phyloP scores from a whole-genome alignment of 64 coral and sea anemone species.

The Exaiptasia diaphana region DNA sequence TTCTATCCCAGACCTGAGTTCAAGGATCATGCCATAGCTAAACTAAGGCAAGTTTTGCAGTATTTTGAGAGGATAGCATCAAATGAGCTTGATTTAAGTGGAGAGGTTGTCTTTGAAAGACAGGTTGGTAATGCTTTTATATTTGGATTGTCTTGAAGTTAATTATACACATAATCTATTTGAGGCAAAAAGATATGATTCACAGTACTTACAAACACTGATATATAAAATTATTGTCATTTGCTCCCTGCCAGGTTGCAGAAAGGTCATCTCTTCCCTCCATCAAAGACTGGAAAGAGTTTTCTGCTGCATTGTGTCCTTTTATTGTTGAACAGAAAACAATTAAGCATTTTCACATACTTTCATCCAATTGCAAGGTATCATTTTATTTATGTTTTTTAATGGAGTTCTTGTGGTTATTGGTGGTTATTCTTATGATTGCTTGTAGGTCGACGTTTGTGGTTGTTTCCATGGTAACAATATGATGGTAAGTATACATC shows the following conservation, averaged over 20 bases:
- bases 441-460: constrained; percentile 33
- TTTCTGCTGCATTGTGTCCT: constrained; percentile 52
- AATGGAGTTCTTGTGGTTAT: neutral
- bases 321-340: constrained; percentile 45
- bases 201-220: no score
- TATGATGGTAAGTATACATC: neutral
- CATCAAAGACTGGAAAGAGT: constrained; percentile 57
- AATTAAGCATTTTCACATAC: no score
- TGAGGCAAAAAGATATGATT: no score
- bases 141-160: no score
- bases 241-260: constrained; percentile 59
- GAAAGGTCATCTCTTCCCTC: constrained; percentile 23
- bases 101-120: constrained; percentile 53
- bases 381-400: neutral
- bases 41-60: constrained; percentile 56
- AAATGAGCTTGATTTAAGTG: constrained; percentile 31
- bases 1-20: constrained; percentile 43
- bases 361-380: neutral
- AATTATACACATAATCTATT: no score
- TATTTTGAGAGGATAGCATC: constrained; percentile 74
- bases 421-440: neutral
- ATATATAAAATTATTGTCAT: no score
- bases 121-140: no score
- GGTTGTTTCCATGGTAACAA: constrained; percentile 16
- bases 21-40: constrained; percentile 45